Base-by-base conservation (phyloP, 2,797 vertebrate genomes). In the Manis pentadactyla region DNA sequence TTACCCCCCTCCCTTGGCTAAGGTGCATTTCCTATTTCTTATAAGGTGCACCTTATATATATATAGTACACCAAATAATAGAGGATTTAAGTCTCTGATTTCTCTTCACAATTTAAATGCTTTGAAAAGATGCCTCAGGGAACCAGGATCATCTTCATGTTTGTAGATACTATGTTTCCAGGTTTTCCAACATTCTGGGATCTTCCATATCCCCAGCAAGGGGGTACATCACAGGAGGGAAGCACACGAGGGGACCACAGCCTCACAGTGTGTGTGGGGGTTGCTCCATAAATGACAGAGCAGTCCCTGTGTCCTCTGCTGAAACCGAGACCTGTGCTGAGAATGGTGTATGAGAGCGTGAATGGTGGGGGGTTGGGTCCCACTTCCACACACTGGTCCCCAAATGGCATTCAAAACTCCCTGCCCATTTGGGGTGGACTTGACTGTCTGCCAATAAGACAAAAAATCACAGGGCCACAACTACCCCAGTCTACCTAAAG, bases 351-450 rank as follows among this genome's bases (percentile, higher is more conserved):
- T 5, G 46, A 63, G 25, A n/a, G n/a, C 6, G 0, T 21, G n/a
- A 25, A 15, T 2, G 17, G 9, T 4, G n/a, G 19, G 18, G 19
- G 18, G 12, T 14, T 77, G 13, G 6, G 23, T 6, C 11, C 42
- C 2, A 0, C 18, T 27, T 31, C 19, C 25, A 21, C 27, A 19
- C 2, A 23, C 61, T 17, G 0, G 34, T 29, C 31, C 64, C 31
- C 2, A 15, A 23, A 2, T 37, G 14, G 27, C 39, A 2, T 5
- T 11, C 51, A 2, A 39, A 51, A 10, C 27, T 15, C 34, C 27
- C 17, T 51, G 49, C n/a, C 93, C 14, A 0, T 8, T 17, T 1
- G 29, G 87, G 37, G 57, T 25, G 57, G 42, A 7, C 27, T 3
- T 17, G 29, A 3, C 29, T 14, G 7, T 31, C 66, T 11, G 10